phyloP scores from a whole-genome alignment of 1,140 invertebrate genomes.

The Cataglyphis hispanica region DNA sequence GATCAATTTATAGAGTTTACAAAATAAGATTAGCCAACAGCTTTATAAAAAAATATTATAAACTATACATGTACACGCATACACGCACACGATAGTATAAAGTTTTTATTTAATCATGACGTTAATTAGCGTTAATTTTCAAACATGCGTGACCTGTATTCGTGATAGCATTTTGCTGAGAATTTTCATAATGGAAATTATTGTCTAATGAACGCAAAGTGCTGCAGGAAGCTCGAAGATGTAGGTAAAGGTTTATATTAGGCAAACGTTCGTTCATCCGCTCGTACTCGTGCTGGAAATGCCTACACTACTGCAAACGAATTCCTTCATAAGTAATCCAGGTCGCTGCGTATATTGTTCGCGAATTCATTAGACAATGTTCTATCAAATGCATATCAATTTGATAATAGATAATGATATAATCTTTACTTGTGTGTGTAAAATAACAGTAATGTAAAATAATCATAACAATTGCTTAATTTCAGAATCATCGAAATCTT shows the following conservation, averaged over 20 bases:
- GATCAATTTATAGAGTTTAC: neutral
- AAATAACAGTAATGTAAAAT: neutral
- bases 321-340: slow-evolving; percentile 43
- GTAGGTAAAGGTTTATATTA: slow-evolving; percentile 50
- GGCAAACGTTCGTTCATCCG: slow-evolving; percentile 26
- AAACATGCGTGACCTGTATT: slow-evolving; percentile 13
- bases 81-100: neutral
- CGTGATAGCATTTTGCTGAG: slow-evolving; percentile 12
- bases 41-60: slow-evolving; percentile 6
- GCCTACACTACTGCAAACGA: slow-evolving; percentile 18
- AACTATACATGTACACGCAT: neutral
- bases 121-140: slow-evolving; percentile 33
- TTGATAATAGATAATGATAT: neutral
- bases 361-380: neutral
- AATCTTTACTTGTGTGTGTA: too few species aligned
- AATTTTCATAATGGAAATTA: slow-evolving; percentile 59
- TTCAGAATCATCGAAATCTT: neutral
- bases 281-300: neutral
- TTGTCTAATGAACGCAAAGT: slow-evolving; percentile 37
- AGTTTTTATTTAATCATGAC: neutral
- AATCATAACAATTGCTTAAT: neutral
- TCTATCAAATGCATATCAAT: neutral
- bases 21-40: neutral
- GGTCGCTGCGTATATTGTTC: slow-evolving; percentile 25
- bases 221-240: slow-evolving; percentile 1